Base-by-base conservation (phyloP, 2,888 invertebrate genomes). In the Aelia acuminata region DNA sequence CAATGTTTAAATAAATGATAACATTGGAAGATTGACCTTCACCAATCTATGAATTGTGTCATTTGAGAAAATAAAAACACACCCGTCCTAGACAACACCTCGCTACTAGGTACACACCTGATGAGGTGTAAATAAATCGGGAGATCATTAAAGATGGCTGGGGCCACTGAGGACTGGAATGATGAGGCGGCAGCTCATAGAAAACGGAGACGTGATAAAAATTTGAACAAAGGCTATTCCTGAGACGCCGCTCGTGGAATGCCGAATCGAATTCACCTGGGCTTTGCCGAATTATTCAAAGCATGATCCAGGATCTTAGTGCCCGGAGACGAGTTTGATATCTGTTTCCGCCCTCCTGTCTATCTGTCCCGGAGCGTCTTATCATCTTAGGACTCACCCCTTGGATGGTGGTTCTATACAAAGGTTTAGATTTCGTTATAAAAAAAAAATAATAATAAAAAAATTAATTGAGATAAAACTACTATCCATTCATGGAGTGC, bases 181-280 rank as follows among this genome's bases (percentile, higher is more conserved):
- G 39, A 50, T 4, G 35, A 85, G 85, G 18, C 18, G 26, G 48
- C 31, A 85, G 85, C 85, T 85, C 85, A 85, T 85, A 85, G 85
- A 85, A 85, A 43, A 85, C n/a, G 57, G 49, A 35, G 85, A 85
- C 85, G 85, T 85, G 85, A 85, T 85, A 85, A 85, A 85, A 85
- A 85, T 85, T 85, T 85, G 85, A 85, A 85, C 85, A 85, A 85
- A 85, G 85, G 85, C 85, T 85, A 85, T 85, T 43, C 85, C 85
- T 43, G 53, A 39, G 53, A 11, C 22, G 20, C 15, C 39, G 53
- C 85, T 8, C 1, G 4, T 50, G 3, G 85, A 85, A 85, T 85
- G 22, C 85, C 31, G 18, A 85, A 85, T 85, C 50, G 43, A 85
- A 85, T 85, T 31, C 85, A 85, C 50, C 53, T 53, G 50, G 53